Percentiles rank a stretch among this genome's conserved stretches.
Evolutionary conservation across 1,140 invertebrate genomes (phyloP).

Genomic region (Drosophila equinoxialis): DNA sequence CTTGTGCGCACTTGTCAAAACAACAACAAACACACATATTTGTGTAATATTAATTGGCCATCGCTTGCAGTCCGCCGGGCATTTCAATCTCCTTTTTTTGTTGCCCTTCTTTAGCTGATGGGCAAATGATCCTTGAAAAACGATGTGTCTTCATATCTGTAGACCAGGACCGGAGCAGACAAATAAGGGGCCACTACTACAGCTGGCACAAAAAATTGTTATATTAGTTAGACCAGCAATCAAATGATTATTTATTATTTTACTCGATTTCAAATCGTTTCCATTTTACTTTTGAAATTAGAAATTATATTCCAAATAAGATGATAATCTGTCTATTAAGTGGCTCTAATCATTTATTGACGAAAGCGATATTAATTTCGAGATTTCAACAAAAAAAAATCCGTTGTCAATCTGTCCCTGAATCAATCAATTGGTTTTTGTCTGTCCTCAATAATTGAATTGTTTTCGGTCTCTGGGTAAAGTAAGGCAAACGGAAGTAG

Average conservation of each 20-base stretch:
- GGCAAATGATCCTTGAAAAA: conserved; percentile 16
- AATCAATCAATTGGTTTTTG: not conserved
- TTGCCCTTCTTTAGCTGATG: not conserved
- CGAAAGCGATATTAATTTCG: too few species aligned
- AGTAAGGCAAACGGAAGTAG: conserved; percentile 51
- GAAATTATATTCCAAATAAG: too few species aligned
- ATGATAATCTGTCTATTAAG: too few species aligned
- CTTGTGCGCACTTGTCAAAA: conserved; percentile 72
- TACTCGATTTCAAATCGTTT: too few species aligned
- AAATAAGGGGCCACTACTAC: not conserved
- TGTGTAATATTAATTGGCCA: conserved; percentile 14
- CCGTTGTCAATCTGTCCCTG: conserved; percentile 1
- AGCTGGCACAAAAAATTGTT: too few species aligned
- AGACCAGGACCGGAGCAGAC: not conserved
- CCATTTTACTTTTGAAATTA: too few species aligned
- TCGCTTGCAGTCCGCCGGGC: not conserved
- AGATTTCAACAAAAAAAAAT: too few species aligned
- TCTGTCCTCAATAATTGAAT: conserved; percentile 15
- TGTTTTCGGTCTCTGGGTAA: conserved; percentile 9
- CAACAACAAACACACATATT: conserved; percentile 35
- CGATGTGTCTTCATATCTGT: conserved; percentile 30
- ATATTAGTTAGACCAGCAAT: too few species aligned
- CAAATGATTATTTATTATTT: too few species aligned
- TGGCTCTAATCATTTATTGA: too few species aligned
- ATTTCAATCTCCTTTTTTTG: not conserved